Evolutionary conservation across 2,797 vertebrate species (phyloP).

Genomic region (Aulostomus chinensis): DNA sequence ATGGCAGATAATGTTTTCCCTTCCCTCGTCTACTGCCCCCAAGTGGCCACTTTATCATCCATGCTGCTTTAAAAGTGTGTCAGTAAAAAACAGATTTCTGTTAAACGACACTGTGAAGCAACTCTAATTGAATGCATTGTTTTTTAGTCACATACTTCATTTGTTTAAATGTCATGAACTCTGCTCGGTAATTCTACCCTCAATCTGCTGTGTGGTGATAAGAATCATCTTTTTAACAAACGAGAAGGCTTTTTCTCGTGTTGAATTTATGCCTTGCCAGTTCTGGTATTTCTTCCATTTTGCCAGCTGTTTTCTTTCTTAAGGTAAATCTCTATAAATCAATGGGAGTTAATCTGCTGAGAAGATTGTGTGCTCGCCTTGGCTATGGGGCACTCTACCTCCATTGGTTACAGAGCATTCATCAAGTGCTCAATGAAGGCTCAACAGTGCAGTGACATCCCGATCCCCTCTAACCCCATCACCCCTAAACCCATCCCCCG

Average conservation of each 20-base stretch:
- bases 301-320: slow-evolving; percentile 80
- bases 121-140: background rate
- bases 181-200: slow-evolving; percentile 28
- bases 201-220: slow-evolving; percentile 14
- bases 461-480: slow-evolving; percentile 55
- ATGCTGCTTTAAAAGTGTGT: background rate
- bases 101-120: background rate
- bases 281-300: slow-evolving; percentile 69
- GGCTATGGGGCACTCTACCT: slow-evolving; percentile 66
- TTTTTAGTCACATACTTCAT: background rate
- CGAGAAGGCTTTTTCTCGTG: slow-evolving; percentile 39
- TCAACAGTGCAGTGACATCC: slow-evolving; percentile 65
- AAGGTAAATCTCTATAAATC: slow-evolving; percentile 84
- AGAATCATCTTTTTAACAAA: slow-evolving; percentile 64
- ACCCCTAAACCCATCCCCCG: no score
- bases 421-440: slow-evolving; percentile 77
- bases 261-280: slow-evolving; percentile 68
- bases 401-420: slow-evolving; percentile 83
- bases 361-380: slow-evolving; percentile 69
- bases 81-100: background rate
- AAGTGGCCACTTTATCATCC: background rate
- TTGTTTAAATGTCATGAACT: slow-evolving; percentile 11
- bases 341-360: slow-evolving; percentile 81
- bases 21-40: background rate
- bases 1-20: background rate